Evolutionary conservation across 2,797 vertebrate genomes (phyloP).

Genomic region (Hapalemur alaotrensis): DNA sequence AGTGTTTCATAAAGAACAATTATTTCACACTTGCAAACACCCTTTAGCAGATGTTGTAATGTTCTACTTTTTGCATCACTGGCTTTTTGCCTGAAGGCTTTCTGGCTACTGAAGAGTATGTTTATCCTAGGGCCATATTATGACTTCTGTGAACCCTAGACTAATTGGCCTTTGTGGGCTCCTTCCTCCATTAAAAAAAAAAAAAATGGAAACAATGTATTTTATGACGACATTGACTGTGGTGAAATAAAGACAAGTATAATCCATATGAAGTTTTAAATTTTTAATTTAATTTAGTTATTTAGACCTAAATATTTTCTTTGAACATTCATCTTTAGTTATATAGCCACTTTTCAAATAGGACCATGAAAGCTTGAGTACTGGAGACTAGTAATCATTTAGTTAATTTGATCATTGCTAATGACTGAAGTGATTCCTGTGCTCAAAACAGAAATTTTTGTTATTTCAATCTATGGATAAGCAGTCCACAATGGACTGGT

Average conservation of each 20-base stretch:
- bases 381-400: neutral
- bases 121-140: neutral
- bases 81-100: neutral
- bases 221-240: neutral
- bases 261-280: neutral
- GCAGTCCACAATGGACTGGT: neutral
- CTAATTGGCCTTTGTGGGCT: neutral
- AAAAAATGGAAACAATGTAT: neutral
- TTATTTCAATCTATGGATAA: neutral
- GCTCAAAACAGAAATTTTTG: neutral
- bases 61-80: neutral
- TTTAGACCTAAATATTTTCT: neutral
- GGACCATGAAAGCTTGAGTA: neutral
- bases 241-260: neutral
- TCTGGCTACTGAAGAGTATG: neutral
- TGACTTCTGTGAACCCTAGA: neutral
- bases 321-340: neutral
- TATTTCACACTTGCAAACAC: neutral
- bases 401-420: neutral
- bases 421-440: neutral
- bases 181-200: neutral
- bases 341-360: neutral
- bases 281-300: neutral
- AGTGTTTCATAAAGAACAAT: neutral
- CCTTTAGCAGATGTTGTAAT: neutral